These are phyloP conservation scores for Drosophila melanica DNA, from an alignment of 1,140 invertebrate species.

Conservation along the genomic window DNA sequence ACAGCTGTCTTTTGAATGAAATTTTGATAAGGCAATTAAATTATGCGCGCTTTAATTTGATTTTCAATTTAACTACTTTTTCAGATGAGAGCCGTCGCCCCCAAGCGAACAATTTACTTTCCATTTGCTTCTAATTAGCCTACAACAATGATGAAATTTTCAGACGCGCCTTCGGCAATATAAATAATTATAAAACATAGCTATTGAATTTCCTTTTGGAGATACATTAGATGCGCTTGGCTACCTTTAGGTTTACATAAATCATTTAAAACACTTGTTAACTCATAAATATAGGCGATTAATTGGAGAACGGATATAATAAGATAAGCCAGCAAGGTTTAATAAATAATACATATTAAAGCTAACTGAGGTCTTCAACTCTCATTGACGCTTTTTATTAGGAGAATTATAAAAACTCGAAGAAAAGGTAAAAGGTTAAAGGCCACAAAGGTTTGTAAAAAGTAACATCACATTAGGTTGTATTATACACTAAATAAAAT, in stretches of 20 bases:
- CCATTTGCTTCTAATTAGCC: conserved; percentile 64
- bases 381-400: no score
- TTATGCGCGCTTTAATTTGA: conserved; percentile 73
- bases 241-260: conserved; percentile 10
- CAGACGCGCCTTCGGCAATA: conserved; percentile 22
- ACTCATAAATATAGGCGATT: background rate
- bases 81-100: background rate
- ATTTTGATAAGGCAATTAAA: conserved; percentile 81
- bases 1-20: conserved; percentile 64
- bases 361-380: no score
- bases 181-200: conserved; percentile 46
- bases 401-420: no score
- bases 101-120: conserved; percentile 36
- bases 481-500: no score
- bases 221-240: conserved; percentile 30
- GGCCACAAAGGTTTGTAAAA: no score
- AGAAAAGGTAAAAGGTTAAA: no score
- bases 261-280: conserved; percentile 2
- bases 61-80: conserved; percentile 70
- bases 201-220: conserved; percentile 46
- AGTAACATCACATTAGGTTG: no score
- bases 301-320: no score
- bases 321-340: no score
- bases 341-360: no score
- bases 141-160: conserved; percentile 59